These are phyloP conservation scores for Sinhomidia bicolor DNA, from an alignment of 2,888 invertebrate species.

Conservation along the genomic window DNA sequence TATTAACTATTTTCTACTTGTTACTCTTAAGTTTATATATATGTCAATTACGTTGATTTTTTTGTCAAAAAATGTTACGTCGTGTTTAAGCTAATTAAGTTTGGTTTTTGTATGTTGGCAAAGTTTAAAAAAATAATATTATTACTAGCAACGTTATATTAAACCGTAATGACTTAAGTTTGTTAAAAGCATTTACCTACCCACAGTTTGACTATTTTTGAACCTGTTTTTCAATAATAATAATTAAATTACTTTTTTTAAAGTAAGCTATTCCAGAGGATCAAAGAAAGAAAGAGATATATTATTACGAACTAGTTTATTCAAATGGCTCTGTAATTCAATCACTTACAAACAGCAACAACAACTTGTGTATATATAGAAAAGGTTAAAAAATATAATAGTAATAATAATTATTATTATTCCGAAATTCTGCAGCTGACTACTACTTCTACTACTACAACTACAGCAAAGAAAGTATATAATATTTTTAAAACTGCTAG, in stretches of 20 bases:
- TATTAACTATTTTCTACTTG: neutral
- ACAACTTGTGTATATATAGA: neutral
- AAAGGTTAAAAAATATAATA: neutral
- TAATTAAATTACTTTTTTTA: neutral
- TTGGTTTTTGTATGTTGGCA: neutral
- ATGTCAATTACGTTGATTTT: neutral
- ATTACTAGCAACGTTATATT: conserved; percentile 7
- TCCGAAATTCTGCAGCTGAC: conserved; percentile 7
- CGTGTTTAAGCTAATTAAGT: neutral
- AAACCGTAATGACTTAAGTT: neutral
- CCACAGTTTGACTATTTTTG: neutral
- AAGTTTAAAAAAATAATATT: too few species aligned
- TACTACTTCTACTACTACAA: too few species aligned
- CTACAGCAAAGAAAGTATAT: too few species aligned
- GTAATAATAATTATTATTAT: too few species aligned
- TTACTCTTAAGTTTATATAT: neutral
- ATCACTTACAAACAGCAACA: neutral
- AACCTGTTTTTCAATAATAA: neutral
- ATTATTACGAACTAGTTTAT: neutral
- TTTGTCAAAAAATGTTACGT: neutral
- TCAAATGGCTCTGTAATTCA: neutral
- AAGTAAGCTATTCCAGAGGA: too few species aligned
- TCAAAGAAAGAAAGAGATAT: neutral
- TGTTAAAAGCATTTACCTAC: neutral
- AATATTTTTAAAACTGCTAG: conserved; percentile 36